Evolutionary conservation across 2,113 vertebrate species (phyloP).

Genomic region (Ceyx melanurus): DNA sequence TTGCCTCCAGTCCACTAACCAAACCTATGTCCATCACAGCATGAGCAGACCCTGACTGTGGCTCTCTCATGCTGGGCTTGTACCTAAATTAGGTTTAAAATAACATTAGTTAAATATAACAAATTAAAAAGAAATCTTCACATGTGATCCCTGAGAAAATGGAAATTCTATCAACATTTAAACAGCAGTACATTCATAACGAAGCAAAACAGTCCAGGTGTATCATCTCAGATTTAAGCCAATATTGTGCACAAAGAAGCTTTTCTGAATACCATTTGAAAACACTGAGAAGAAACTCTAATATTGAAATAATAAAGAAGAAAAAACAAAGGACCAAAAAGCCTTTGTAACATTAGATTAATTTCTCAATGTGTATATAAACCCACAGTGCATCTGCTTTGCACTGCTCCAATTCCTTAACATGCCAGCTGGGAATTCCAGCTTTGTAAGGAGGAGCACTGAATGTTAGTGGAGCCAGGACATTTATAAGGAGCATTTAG

Average conservation of each 20-base stretch:
- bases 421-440: background rate
- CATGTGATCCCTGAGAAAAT: background rate
- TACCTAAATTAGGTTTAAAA: slow-evolving; percentile 76
- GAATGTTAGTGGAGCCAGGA: background rate
- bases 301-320: background rate
- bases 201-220: background rate
- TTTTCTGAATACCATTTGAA: background rate
- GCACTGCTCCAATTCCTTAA: background rate
- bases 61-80: slow-evolving; percentile 72
- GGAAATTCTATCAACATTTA: background rate
- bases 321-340: background rate
- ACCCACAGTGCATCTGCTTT: background rate
- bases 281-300: background rate
- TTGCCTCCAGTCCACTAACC: slow-evolving; percentile 82
- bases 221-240: background rate
- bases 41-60: slow-evolving; percentile 74
- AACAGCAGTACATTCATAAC: background rate
- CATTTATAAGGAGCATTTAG: background rate
- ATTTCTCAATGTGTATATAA: background rate
- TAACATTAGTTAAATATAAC: background rate
- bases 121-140: background rate
- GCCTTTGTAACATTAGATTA: background rate
- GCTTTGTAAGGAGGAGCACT: background rate
- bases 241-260: background rate
- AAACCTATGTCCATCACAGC: slow-evolving; percentile 90